Base-by-base conservation (phyloP, 2,888 invertebrate genomes). In the Physocephala rufipes region DNA sequence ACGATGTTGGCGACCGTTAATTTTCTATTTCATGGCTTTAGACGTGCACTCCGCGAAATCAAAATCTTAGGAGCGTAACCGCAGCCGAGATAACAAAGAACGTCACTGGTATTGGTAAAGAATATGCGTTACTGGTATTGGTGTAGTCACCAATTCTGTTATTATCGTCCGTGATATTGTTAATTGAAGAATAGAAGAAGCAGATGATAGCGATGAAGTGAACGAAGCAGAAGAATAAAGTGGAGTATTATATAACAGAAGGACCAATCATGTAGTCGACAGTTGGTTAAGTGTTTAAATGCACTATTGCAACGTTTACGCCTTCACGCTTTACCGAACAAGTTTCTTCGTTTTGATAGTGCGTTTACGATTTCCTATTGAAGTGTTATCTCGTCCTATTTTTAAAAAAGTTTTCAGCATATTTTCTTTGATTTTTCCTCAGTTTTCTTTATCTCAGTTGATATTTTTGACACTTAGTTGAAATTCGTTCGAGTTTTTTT, bases 231-330 rank as follows among this genome's bases (percentile, higher is more conserved):
- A 36, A 36, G 36, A 36, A 36, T 4, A 36, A 36, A 9, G 9
- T 7, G 36, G 9, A 36, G 36, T n/a, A n/a, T n/a, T n/a, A n/a
- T n/a, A n/a, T n/a, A n/a, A n/a, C n/a, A 36, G 9, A 9, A 36
- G 9, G 9, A 36, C 36, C 36, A 36, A 65, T 63, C 76, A 75
- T 74, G 77, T 79, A 81, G 79, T 80, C 80, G 80, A 77, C 79
- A 76, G 78, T 74, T 78, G 78, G 78, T 78, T 78, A 78, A 26
- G 62, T 24, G 36, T 61, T 36, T n/a, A 61, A 36, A 28, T n/a
- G 26, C 19, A 26, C 28, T 45, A 16, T 21, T 36, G 15, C 49
- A 43, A 30, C 24, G 28, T 24, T 28, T 58, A 15, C 49, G 49
- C 49, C 49, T 58, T 36, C 5, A 36, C 36, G 26, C 26, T 28